Conservation (phyloP, 2,113 vertebrate species). For the Ascaphus truei region DNA sequence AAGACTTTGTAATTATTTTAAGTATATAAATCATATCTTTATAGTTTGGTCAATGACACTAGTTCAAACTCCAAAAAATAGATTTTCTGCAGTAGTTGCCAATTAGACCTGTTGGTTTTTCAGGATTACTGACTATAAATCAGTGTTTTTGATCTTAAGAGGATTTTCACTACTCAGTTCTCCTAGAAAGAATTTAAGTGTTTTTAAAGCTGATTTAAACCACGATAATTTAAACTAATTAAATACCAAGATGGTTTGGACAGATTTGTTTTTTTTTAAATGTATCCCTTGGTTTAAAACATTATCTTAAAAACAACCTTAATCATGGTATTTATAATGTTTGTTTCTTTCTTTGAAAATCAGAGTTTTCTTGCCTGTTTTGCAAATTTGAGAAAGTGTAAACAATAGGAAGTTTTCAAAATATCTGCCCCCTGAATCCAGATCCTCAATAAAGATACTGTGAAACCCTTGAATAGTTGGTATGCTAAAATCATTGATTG, state of each 20-base stretch:
- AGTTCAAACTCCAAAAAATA: neutral
- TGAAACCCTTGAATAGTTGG: no score
- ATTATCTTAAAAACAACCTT: no score
- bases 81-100: neutral
- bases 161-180: slow-evolving; percentile 9
- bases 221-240: neutral
- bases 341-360: no score
- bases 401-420: no score
- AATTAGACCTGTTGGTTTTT: neutral
- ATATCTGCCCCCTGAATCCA: no score
- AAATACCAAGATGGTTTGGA: neutral
- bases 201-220: neutral
- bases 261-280: neutral
- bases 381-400: no score
- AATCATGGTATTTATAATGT: no score
- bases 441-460: no score
- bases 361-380: no score
- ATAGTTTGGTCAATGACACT: slow-evolving; percentile 5
- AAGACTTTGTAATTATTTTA: no score
- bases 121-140: slow-evolving; percentile 19
- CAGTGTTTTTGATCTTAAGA: slow-evolving; percentile 29
- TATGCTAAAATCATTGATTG: no score
- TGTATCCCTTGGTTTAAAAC: neutral
- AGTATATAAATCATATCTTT: neutral
- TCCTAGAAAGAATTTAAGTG: slow-evolving; percentile 19